Conservation (phyloP, 2,797 vertebrate genomes). For the Sebastolobus altivelis region DNA sequence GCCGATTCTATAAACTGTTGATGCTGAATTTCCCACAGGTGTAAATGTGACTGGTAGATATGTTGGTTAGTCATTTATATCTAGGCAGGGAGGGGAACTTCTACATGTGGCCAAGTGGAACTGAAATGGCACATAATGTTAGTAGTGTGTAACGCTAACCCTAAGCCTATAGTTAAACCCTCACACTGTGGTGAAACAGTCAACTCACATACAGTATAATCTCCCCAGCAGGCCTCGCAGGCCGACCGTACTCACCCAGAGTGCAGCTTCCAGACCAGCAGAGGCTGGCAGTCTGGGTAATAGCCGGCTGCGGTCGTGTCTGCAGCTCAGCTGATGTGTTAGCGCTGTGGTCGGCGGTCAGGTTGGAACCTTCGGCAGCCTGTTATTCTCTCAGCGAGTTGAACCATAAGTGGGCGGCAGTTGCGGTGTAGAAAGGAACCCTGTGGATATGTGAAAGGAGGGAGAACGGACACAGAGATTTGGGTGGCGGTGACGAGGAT, state of each 20-base stretch:
- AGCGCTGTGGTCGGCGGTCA: constrained; percentile 62
- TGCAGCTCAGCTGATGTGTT: constrained; percentile 58
- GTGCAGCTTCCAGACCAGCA: constrained; percentile 61
- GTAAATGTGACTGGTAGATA: background rate
- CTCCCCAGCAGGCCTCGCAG: constrained; percentile 4
- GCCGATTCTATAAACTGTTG: background rate
- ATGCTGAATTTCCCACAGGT: background rate
- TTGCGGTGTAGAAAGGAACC: constrained; percentile 31
- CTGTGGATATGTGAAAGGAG: constrained; percentile 20
- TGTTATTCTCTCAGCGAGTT: constrained; percentile 55
- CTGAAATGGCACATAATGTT: background rate
- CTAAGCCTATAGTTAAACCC: background rate
- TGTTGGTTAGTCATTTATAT: background rate
- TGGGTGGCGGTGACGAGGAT: constrained; percentile 17
- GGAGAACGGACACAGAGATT: constrained; percentile 7
- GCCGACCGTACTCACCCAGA: constrained; percentile 21
- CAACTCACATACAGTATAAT: background rate
- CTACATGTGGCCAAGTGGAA: background rate
- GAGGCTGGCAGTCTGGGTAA: constrained; percentile 56
- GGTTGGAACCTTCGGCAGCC: constrained; percentile 52
- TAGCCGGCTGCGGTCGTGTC: constrained; percentile 50
- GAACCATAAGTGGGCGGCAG: constrained; percentile 41
- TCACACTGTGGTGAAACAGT: background rate
- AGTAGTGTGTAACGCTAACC: background rate
- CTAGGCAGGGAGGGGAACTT: background rate